Evolutionary conservation across 2,888 invertebrate genomes (phyloP).

Genomic region (Trilocha varians): DNA sequence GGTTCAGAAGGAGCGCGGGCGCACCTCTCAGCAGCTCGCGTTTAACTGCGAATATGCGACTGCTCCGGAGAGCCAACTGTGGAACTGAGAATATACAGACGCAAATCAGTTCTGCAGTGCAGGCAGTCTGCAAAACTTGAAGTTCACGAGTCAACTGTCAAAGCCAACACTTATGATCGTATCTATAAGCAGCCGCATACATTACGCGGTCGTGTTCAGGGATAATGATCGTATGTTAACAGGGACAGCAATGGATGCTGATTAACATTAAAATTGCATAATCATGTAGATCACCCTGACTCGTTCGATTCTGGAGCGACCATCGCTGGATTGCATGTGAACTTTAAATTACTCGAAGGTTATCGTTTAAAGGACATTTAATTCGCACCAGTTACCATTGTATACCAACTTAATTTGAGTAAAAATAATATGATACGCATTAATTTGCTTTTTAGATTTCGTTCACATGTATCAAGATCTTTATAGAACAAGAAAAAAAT

Average conservation of each 20-base stretch:
- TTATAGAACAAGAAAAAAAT: too few species aligned
- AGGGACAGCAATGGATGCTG: not conserved
- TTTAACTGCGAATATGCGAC: not conserved
- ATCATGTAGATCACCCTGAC: not conserved
- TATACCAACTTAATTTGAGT: too few species aligned
- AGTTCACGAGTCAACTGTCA: not conserved
- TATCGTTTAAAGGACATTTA: not conserved
- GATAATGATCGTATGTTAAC: not conserved
- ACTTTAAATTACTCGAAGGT: not conserved
- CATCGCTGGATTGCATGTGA: too few species aligned
- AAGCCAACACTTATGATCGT: not conserved
- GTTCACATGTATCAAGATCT: too few species aligned
- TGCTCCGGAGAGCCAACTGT: too few species aligned
- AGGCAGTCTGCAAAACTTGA: not conserved
- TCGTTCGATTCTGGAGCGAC: not conserved
- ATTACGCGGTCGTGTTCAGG: not conserved
- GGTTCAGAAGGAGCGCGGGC: not conserved
- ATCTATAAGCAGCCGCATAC: not conserved
- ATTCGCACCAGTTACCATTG: too few species aligned
- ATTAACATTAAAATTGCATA: not conserved
- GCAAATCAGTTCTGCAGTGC: not conserved
- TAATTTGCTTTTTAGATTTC: too few species aligned
- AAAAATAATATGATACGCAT: too few species aligned
- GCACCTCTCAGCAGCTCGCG: not conserved
- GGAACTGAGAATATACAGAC: not conserved